phyloP scores from a whole-genome alignment of 2,797 vertebrate genomes.

The Siniperca scherzeri region DNA sequence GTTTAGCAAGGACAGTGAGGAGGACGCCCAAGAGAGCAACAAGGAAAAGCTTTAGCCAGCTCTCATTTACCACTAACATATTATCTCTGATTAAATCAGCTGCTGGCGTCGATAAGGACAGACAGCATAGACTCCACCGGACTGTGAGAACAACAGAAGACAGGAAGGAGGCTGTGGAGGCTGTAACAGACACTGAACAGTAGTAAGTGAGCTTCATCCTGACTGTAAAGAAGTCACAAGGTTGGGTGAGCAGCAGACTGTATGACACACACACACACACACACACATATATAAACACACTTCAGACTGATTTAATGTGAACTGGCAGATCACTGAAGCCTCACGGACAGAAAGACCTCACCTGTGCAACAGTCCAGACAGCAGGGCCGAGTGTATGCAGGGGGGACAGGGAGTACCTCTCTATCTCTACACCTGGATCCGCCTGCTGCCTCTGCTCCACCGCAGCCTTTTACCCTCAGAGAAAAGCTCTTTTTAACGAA shows the following conservation, averaged over 20 bases:
- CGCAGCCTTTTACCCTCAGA: conserved; percentile 2
- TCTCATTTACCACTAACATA: background rate
- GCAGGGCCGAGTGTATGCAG: background rate
- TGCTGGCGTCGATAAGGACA: background rate
- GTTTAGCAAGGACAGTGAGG: background rate
- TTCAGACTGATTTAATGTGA: conserved; percentile 50
- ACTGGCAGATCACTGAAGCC: conserved; percentile 51
- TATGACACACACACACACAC: conserved; percentile 19
- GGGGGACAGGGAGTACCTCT: background rate
- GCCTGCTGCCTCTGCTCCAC: background rate
- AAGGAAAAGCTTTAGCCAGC: background rate
- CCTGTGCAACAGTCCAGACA: conserved; percentile 37
- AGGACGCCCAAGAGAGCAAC: background rate
- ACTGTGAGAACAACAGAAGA: background rate
- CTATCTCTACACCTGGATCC: conserved; percentile 7
- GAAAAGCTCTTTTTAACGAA: background rate
- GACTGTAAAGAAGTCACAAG: background rate
- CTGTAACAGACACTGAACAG: background rate
- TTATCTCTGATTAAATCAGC: conserved; percentile 31
- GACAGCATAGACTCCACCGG: background rate
- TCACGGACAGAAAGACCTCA: conserved; percentile 43
- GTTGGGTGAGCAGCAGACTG: conserved; percentile 10
- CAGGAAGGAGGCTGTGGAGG: background rate
- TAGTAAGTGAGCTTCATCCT: background rate
- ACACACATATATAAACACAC: conserved; percentile 6